Percentiles rank a stretch among this genome's conserved stretches.
Conservation (phyloP, 2,888 invertebrate species). For the Caenorhabditis angaria region DNA sequence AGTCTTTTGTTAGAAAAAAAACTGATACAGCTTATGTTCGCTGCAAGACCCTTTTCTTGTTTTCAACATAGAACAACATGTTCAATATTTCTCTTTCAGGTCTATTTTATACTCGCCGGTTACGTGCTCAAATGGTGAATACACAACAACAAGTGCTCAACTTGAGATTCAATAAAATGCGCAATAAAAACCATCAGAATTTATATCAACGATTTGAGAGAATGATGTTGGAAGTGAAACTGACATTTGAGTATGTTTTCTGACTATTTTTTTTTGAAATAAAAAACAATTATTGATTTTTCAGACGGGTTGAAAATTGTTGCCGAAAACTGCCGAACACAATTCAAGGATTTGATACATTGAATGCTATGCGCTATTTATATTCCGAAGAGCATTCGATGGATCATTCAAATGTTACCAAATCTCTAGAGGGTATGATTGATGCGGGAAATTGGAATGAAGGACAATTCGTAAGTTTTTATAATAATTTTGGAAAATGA, state of each 20-base stretch:
- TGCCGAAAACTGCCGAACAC: slow-evolving; percentile 16
- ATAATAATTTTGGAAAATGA: background rate
- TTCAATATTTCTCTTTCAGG: slow-evolving; percentile 15
- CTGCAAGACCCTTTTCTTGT: too few species aligned
- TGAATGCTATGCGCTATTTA: slow-evolving; percentile 27
- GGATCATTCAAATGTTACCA: slow-evolving; percentile 13
- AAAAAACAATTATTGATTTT: slow-evolving; percentile 6
- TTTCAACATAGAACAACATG: background rate
- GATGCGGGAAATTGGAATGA: slow-evolving; percentile 44
- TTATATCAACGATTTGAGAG: slow-evolving; percentile 4
- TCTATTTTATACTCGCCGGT: slow-evolving; percentile 19
- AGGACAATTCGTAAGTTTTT: slow-evolving; percentile 25
- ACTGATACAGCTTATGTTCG: too few species aligned
- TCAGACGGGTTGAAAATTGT: slow-evolving; percentile 21
- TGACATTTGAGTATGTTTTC: slow-evolving; percentile 15
- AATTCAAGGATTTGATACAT: slow-evolving; percentile 20
- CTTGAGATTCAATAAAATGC: background rate
- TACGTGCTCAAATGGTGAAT: slow-evolving; percentile 4
- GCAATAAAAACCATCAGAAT: background rate
- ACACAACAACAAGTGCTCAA: background rate
- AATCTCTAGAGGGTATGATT: slow-evolving; percentile 28
- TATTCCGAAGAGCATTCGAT: slow-evolving; percentile 27
- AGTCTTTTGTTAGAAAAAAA: slow-evolving; percentile 12
- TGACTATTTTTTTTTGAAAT: background rate
- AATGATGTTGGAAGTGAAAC: slow-evolving; percentile 12